Evolutionary conservation across 2,888 invertebrate genomes (phyloP).

Genomic region (Tachina fera): DNA sequence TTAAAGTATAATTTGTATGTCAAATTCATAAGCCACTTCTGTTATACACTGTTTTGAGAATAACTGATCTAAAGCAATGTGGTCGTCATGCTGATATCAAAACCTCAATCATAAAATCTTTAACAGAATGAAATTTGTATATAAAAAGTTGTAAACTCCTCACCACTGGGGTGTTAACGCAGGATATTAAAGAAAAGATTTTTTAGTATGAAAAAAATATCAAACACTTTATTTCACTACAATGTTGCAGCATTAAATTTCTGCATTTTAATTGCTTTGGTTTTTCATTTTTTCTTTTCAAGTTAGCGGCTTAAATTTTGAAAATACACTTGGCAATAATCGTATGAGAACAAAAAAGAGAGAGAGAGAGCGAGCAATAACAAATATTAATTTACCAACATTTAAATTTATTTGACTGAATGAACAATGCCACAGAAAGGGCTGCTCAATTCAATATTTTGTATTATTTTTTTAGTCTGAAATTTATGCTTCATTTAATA

Average conservation of each 20-base stretch:
- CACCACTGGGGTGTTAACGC: background rate
- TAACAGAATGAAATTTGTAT: background rate
- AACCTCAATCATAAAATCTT: background rate
- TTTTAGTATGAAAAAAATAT: background rate
- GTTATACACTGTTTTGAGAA: too few species aligned
- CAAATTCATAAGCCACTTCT: too few species aligned
- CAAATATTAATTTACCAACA: constrained; percentile 39
- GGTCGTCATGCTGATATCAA: background rate
- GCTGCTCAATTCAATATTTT: too few species aligned
- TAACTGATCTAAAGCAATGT: too few species aligned
- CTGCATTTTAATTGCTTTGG: constrained; percentile 41
- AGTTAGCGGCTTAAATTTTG: constrained; percentile 26
- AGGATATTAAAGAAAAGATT: constrained; percentile 1
- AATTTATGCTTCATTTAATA: too few species aligned
- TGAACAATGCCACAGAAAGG: too few species aligned
- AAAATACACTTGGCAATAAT: constrained; percentile 12
- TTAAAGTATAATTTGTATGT: too few species aligned
- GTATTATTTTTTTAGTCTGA: too few species aligned
- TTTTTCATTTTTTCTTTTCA: constrained; percentile 28
- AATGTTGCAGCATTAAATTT: constrained; percentile 47
- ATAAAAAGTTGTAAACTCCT: background rate
- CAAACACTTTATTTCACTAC: constrained; percentile 18
- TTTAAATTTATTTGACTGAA: constrained; percentile 12
- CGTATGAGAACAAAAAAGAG: background rate
- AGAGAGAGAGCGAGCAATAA: background rate